phyloP scores from a whole-genome alignment of 2,888 invertebrate species.

The Adelphocoris suturalis region DNA sequence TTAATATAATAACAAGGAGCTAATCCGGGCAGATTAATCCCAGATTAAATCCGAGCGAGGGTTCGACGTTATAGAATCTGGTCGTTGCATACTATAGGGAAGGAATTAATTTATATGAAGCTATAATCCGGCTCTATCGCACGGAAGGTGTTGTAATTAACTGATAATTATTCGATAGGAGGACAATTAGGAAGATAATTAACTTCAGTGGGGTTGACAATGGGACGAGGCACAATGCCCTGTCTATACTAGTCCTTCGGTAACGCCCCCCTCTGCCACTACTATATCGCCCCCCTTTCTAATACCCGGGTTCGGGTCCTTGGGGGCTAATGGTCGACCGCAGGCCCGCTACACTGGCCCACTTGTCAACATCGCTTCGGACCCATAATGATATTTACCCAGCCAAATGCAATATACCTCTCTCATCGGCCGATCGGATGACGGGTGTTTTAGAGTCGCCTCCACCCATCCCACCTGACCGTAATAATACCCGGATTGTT shows the following conservation, averaged over 20 bases:
- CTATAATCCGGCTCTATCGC: conserved; percentile 62
- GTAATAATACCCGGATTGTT: conserved; percentile 26
- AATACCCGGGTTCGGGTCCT: conserved; percentile 17
- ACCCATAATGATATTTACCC: conserved; percentile 68
- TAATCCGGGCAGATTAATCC: neutral
- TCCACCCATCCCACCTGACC: neutral
- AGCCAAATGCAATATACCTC: conserved; percentile 53
- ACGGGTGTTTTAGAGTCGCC: conserved; percentile 19
- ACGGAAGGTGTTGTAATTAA: conserved; percentile 68
- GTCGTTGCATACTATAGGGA: neutral
- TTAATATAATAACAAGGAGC: neutral
- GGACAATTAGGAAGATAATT: conserved; percentile 69
- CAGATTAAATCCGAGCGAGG: neutral
- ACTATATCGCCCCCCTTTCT: conserved; percentile 25
- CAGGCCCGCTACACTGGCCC: conserved; percentile 30
- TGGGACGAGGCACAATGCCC: conserved; percentile 60
- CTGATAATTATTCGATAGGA: conserved; percentile 68
- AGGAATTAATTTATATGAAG: conserved; percentile 63
- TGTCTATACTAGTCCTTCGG: conserved; percentile 20
- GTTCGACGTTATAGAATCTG: conserved; percentile 4
- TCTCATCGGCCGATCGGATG: conserved; percentile 30
- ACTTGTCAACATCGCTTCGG: conserved; percentile 62
- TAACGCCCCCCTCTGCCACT: neutral
- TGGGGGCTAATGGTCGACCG: conserved; percentile 58
- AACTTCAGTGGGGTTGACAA: conserved; percentile 63